Base-by-base conservation (phyloP, 2,113 vertebrate species). In the Xenopus borealis region DNA sequence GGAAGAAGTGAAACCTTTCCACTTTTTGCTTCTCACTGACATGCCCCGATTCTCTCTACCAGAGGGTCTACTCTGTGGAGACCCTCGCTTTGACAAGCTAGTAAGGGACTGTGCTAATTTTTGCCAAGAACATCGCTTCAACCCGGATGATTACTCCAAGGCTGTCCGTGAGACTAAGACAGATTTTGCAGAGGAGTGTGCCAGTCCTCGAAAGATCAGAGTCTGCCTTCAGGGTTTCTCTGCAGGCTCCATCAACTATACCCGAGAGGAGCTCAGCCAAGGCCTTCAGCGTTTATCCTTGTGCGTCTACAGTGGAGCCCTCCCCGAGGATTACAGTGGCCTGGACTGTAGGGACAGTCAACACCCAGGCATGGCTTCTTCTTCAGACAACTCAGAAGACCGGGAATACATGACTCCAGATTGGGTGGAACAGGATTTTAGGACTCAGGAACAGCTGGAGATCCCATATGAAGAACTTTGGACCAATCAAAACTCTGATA, bases 381-480 rank as follows among this genome's bases (percentile, higher is more conserved):
- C 83, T 33, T 79, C 83, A 3, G 84, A 87, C 23, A 27, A 27
- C 10, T 86, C 88, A 44, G 93, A 91, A 0, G 95, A 97, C 9
- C 86, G 94, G 66, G 97, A 98, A 69, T 98, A 98, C 20, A 71
- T 95, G 87, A 95, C 87, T 7, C 95, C 96, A 0, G 95, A 97
- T 70, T 98, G 96, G 97, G 88, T 91, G 0, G 87, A 92, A 59
- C 88, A 85, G 7, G 87, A 93, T 14, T 89, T 93, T 81, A 88
- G 93, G 83, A 88, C 85, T 78, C 85, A 77, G 67, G 93, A 95
- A 80, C 80, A 79, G 18, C 44, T 82, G 13, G 96, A 98, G 81
- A 96, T 97, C 72, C 95, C 96, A 3, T 98, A 98, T 20, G 97
- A 99, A 87, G 97, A 99, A 85, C 92, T 99, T 13, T 99, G 97